Base-by-base conservation (phyloP, 2,888 invertebrate genomes). In the Papilio elwesi region DNA sequence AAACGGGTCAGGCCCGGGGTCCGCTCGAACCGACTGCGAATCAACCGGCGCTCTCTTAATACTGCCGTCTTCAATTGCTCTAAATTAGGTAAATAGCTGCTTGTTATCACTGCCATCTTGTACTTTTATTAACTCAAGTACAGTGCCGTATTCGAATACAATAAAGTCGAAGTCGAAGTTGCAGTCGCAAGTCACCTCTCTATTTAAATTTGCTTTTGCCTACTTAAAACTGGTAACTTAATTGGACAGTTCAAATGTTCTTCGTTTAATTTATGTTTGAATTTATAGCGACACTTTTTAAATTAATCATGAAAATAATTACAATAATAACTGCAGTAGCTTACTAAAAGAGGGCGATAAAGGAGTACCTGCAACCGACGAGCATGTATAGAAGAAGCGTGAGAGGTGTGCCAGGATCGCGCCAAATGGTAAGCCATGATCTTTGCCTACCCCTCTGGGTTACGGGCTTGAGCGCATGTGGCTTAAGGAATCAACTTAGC, bases 81-180 rank as follows among this genome's bases (percentile, higher is more conserved):
- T 82, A 87, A 88, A 89, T 89, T 89, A 87, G 86, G 86, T 87
- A 89, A 89, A 88, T 87, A 87, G 84, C 59, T 57, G 63, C 81
- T 77, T 78, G 76, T 80, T 77, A 78, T 79, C 78, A 74, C 67
- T 67, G 76, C 76, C 77, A 76, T 74, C 76, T 79, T 64, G 80
- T 82, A 80, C 81, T 85, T 82, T 82, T 85, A 85, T 84, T 85
- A 84, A 82, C 81, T 80, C 79, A 70, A 74, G 67, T 68, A 64
- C 68, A 62, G 70, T 55, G 38, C 70, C 70, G 62, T 67, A 69
- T 73, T 67, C 70, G 52, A 69, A 69, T 63, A 69, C 57, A 73
- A 69, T 69, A 59, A 66, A 64, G 59, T 5, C 43, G 15, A n/a
- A 69, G 55, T 59, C 48, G 52, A 69, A 69, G 15, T 73, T 65